Evolutionary conservation across 2,888 invertebrate species (phyloP), one percentile per base, ranked within the genome.

Genomic region (Phrixothrix hirtus): DNA sequence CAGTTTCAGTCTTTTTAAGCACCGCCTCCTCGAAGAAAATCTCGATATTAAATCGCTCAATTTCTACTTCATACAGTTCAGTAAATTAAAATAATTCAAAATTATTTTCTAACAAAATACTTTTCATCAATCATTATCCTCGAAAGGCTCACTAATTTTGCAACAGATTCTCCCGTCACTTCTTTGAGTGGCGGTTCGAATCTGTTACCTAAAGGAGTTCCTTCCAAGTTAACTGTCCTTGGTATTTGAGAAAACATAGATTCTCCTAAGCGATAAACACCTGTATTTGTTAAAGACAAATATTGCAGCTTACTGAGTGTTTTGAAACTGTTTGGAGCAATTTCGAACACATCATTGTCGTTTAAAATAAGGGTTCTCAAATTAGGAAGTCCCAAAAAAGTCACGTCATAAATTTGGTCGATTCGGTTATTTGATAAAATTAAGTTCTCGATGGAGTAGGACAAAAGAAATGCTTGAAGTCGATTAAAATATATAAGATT

Each of bases 181-280:
- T 68, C 70, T 43, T 58, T 71, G 49, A 75, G 63, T 9, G 72
- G 70, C 2, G 75, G 75, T 45, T 68, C 64, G 55, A 75, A 75
- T 43, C 60, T 67, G 43, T 64, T 63, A 11, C 71, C 68, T 50
- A 75, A 54, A 10, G 72, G 71, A 9, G 74, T 74, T n/a, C 63
- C 65, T 34, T 70, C 68, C 29, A 75, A 55, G 58, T 73, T 71
- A 12, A 74, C 60, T 41, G 71, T 67, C 50, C 66, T 64, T 7
- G 75, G 75, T 35, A 64, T 59, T 32, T 60, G 64, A 35, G 54
- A 46, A 58, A 75, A 75, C 75, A 75, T 75, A 14, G 66, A 65
- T 37, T 63, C 64, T 12, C 64, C 64, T 37, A 75, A 57, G 55
- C 63, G 67, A 55, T 67, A 64, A 42, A 75, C 71, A 38, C 67